A percentile compares a stretch with the other conserved stretches of the same genome.
phyloP scores from a whole-genome alignment of 2,797 vertebrate genomes.

The Iguana delicatissima region DNA sequence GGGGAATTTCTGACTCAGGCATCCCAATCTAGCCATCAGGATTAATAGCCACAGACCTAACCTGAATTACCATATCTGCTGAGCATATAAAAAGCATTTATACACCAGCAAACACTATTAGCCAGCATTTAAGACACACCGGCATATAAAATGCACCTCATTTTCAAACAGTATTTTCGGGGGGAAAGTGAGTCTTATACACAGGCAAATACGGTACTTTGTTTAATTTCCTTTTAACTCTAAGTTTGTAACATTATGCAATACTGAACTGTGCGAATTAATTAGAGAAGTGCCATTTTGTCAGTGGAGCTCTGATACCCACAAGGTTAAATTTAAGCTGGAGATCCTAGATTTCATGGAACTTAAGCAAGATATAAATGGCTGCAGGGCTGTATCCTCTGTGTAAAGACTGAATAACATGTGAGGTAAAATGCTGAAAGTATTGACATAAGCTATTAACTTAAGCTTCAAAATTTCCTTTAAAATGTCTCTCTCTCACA shows the following conservation, averaged over 20 bases:
- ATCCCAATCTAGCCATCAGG: not conserved
- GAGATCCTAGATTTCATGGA: slow-evolving; percentile 10
- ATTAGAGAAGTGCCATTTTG: not conserved
- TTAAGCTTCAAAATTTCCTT: not conserved
- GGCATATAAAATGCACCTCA: too few species aligned
- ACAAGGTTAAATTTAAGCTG: not conserved
- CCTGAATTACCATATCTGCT: not conserved
- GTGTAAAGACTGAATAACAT: not conserved
- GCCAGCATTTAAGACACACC: too few species aligned
- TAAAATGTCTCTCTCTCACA: not conserved
- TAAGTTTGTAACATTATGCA: not conserved
- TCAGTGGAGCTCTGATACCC: not conserved
- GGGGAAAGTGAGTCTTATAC: too few species aligned
- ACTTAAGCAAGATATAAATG: not conserved
- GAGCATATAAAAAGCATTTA: too few species aligned
- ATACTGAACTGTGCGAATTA: not conserved
- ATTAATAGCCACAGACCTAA: not conserved
- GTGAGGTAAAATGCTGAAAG: not conserved
- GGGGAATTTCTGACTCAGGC: not conserved
- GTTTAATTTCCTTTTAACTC: not conserved
- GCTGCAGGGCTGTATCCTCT: not conserved
- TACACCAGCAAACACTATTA: too few species aligned
- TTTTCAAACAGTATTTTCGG: too few species aligned
- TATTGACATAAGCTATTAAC: slow-evolving; percentile 14
- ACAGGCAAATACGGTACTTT: not conserved